phyloP scores from a whole-genome alignment of 2,797 vertebrate species.

The Helicolenus hilgendorfi region DNA sequence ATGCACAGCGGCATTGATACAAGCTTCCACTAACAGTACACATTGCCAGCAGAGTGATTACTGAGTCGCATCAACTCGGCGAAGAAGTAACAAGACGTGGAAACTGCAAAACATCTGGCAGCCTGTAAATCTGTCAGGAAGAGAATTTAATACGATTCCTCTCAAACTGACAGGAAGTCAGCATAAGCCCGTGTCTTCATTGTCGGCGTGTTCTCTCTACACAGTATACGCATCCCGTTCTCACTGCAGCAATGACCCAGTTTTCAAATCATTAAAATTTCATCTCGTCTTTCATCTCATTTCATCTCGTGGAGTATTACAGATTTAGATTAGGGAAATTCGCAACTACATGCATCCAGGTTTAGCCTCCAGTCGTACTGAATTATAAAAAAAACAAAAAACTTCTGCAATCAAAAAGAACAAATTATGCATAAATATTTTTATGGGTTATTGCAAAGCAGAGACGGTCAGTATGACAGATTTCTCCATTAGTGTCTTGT shows the following conservation, averaged over 20 bases:
- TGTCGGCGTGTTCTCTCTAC: background rate
- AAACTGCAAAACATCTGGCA: slow-evolving; percentile 17
- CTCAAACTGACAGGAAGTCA: slow-evolving; percentile 8
- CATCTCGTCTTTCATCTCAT: slow-evolving; percentile 9
- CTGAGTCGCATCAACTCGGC: background rate
- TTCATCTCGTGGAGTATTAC: background rate
- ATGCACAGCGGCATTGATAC: background rate
- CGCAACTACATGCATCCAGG: background rate
- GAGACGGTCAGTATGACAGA: background rate
- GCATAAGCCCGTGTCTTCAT: background rate
- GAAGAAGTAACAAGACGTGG: background rate
- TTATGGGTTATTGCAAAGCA: background rate
- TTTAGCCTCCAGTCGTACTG: background rate
- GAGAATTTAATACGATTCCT: background rate
- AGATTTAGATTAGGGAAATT: background rate
- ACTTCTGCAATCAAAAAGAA: background rate
- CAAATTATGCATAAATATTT: background rate
- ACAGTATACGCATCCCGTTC: background rate
- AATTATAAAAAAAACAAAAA: background rate
- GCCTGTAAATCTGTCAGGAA: slow-evolving; percentile 11
- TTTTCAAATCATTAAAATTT: slow-evolving; percentile 47
- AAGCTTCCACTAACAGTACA: background rate
- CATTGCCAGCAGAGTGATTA: slow-evolving; percentile 9
- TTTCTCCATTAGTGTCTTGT: background rate
- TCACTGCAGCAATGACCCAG: slow-evolving; percentile 19